Evolutionary conservation across 2,113 vertebrate genomes (phyloP), one percentile per base, ranked within the genome.

Genomic region (Xenopus laevis): DNA sequence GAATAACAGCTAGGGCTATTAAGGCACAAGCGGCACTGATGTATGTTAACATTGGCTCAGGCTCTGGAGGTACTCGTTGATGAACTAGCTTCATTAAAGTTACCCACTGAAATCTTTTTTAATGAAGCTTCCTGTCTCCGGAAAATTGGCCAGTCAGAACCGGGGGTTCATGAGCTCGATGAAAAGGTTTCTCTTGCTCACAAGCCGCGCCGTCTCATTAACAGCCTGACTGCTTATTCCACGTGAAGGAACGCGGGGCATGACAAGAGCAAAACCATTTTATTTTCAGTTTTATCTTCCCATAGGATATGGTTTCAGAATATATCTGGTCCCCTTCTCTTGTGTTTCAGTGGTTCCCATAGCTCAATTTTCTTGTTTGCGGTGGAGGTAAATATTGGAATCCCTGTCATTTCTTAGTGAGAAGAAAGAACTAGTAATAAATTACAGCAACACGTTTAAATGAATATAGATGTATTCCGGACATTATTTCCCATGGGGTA

Each of bases 1-100:
- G 68, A 71, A 10, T 18, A 68, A 46, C 72, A 68, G 72, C 55
- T 75, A 40, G 53, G 44, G 53, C 44, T 52, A 66, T 74, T 74
- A 74, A 52, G 20, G 4, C 23, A 20, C 15, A 23, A 68, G 50
- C 47, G 20, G 55, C 13, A 47, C 47, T 55, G 47, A 40, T 64
- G 20, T 53, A 65, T 9, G 45, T 65, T 65, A 64, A 40, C 50
- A 47, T 50, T 67, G 64, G 53, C 52, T 45, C 7, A 27, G 20
- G 27, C 71, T 59, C 64, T n/a, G 44, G 18, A 30, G 52, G 13
- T 50, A 59, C 15, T 57, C 21, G 23, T 44, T 75, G 65, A 75
- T 53, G 65, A 68, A 68, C 55, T 68, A 27, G 57, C 73, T 64
- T 45, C 30, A 63, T 45, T 69, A 68, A 68, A 63, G 23, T 55